Conservation (phyloP, 2,888 invertebrate genomes). For the Disparrhopalites patrizii region DNA sequence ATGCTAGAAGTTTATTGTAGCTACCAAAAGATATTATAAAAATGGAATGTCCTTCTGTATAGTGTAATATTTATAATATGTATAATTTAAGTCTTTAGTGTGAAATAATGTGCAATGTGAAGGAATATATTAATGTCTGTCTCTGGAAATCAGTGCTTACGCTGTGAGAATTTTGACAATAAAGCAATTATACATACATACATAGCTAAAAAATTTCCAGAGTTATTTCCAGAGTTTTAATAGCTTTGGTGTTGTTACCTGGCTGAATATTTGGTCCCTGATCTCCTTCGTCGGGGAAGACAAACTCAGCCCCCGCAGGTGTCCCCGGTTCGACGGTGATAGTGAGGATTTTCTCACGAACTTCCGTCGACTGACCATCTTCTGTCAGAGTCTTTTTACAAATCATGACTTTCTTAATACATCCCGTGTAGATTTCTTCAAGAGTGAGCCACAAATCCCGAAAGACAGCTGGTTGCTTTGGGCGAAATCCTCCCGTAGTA, state of each 20-base stretch:
- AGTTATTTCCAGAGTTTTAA: too few species aligned
- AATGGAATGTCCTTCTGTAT: too few species aligned
- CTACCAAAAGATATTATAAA: too few species aligned
- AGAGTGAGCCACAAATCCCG: slow-evolving; percentile 60
- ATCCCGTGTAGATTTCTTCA: slow-evolving; percentile 56
- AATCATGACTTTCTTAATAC: slow-evolving; percentile 46
- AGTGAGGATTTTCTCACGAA: slow-evolving; percentile 67
- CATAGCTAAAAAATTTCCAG: too few species aligned
- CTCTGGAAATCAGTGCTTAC: background rate
- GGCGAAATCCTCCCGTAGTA: slow-evolving; percentile 33
- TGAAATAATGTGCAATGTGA: too few species aligned
- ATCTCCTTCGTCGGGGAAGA: slow-evolving; percentile 75
- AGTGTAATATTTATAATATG: too few species aligned
- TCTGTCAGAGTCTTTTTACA: slow-evolving; percentile 59
- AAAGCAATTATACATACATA: too few species aligned
- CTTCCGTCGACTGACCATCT: slow-evolving; percentile 60
- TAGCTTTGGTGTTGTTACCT: too few species aligned
- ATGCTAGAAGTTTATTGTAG: too few species aligned
- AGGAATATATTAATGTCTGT: slow-evolving; percentile 23
- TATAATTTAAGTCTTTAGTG: too few species aligned
- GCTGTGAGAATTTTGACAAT: too few species aligned
- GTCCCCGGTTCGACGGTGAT: slow-evolving; percentile 72
- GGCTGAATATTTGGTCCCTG: slow-evolving; percentile 69
- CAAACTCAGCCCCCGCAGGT: slow-evolving; percentile 66
- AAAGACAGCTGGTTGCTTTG: slow-evolving; percentile 60